Percentiles rank a stretch among this genome's conserved stretches.
These are phyloP conservation scores for Tetragonisca angustula DNA, from an alignment of 2,888 invertebrate species.

Conservation along the genomic window DNA sequence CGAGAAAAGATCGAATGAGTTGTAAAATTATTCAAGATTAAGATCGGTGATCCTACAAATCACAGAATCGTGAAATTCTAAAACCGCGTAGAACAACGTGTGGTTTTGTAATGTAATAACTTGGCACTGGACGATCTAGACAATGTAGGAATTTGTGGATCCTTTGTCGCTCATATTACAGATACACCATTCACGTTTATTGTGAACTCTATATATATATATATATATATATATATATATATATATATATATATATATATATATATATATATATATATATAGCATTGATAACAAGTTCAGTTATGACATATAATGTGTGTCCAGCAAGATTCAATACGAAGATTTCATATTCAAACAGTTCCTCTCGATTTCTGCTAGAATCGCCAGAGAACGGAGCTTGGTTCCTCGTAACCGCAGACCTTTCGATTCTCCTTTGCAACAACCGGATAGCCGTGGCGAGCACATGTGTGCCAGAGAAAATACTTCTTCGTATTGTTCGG, in stretches of 20 bases:
- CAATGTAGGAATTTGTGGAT: background rate
- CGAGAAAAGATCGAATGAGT: background rate
- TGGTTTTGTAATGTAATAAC: background rate
- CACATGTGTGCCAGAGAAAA: constrained; percentile 33
- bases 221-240: too few relatives aligned
- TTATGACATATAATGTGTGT: too few relatives aligned
- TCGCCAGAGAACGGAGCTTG: background rate
- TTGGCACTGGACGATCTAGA: background rate
- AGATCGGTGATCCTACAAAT: background rate
- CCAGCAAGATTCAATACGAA: background rate
- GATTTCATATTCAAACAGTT: background rate
- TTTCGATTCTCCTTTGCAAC: background rate
- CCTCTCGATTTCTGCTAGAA: background rate
- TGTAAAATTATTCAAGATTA: background rate
- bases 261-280: too few relatives aligned
- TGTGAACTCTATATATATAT: too few relatives aligned
- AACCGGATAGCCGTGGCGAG: background rate
- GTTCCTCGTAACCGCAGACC: background rate
- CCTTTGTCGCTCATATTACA: too few relatives aligned
- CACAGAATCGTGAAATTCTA: background rate
- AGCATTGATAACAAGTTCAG: too few relatives aligned
- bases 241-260: too few relatives aligned
- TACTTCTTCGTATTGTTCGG: constrained; percentile 31
- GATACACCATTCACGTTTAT: background rate
- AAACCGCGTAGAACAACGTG: background rate